A percentile compares a stretch with the other conserved stretches of the same genome.
These are phyloP conservation scores for Tachycineta bicolor DNA, from an alignment of 2,113 vertebrate species.

Conservation along the genomic window DNA sequence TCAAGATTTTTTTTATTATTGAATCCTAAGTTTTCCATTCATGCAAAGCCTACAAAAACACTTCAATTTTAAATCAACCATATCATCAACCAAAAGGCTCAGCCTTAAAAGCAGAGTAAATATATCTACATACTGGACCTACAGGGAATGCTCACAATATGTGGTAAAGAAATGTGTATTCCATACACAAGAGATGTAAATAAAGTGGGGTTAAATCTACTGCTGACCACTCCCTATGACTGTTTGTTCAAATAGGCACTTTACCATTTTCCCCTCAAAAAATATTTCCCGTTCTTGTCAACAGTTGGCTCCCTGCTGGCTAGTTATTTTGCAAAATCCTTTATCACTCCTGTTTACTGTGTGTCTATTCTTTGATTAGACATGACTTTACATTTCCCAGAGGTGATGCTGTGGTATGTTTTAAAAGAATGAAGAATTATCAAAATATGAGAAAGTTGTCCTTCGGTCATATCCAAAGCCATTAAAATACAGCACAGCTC, in stretches of 20 bases:
- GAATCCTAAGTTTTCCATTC: not conserved
- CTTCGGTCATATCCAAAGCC: not conserved
- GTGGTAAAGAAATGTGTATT: not conserved
- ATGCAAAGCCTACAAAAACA: not conserved
- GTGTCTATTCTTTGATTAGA: not conserved
- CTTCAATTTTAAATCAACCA: not conserved
- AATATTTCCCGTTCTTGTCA: not conserved
- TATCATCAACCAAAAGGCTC: not conserved
- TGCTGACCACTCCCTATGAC: not conserved
- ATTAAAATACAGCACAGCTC: not conserved
- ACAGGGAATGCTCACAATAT: not conserved
- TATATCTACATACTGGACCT: not conserved
- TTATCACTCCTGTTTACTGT: not conserved
- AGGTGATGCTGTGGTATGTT: not conserved
- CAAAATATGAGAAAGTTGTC: not conserved
- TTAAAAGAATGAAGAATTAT: not conserved
- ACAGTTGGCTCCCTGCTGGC: accelerated
- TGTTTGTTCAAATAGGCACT: not conserved
- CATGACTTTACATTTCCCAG: not conserved
- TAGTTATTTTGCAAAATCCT: not conserved
- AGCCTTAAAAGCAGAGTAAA: not conserved
- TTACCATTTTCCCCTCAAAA: not conserved
- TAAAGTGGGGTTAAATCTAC: not conserved
- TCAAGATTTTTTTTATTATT: not conserved
- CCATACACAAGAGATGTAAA: not conserved